phyloP scores from a whole-genome alignment of 1,140 invertebrate species.

The Acromyrmex heyeri region DNA sequence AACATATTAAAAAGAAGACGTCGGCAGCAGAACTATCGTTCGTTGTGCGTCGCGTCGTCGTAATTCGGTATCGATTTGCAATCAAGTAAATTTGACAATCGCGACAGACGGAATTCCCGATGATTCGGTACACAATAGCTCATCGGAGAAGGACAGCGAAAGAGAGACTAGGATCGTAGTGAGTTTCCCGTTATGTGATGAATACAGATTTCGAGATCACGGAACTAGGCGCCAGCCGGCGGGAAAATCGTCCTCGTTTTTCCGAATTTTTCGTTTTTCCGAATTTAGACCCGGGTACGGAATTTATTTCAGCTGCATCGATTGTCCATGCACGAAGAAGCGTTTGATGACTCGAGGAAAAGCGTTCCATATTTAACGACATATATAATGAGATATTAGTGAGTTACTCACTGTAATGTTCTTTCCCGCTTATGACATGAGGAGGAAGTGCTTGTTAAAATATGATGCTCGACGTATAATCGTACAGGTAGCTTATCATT shows the following conservation, averaged over 20 bases:
- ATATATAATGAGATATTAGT: constrained; percentile 30
- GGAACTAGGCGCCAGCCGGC: background rate
- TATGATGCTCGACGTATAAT: background rate
- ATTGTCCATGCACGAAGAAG: constrained; percentile 20
- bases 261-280: background rate
- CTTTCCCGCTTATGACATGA: background rate
- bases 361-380: constrained; percentile 21
- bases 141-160: background rate
- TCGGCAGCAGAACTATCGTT: constrained; percentile 4
- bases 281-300: background rate
- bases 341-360: constrained; percentile 23
- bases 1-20: background rate
- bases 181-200: constrained; percentile 14
- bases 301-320: constrained; percentile 61
- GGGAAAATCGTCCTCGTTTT: background rate
- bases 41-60: constrained; percentile 20
- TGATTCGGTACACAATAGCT: constrained; percentile 68
- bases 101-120: constrained; percentile 79
- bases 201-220: constrained; percentile 74
- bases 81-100: constrained; percentile 85
- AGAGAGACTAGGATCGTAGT: constrained; percentile 9
- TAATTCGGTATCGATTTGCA: constrained; percentile 82
- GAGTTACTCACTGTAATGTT: background rate
- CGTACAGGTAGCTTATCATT: background rate
- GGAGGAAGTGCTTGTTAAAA: background rate